A percentile compares a stretch with the other conserved stretches of the same genome.
phyloP scores from a whole-genome alignment of 2,113 vertebrate genomes.

The Mustelus asterias region DNA sequence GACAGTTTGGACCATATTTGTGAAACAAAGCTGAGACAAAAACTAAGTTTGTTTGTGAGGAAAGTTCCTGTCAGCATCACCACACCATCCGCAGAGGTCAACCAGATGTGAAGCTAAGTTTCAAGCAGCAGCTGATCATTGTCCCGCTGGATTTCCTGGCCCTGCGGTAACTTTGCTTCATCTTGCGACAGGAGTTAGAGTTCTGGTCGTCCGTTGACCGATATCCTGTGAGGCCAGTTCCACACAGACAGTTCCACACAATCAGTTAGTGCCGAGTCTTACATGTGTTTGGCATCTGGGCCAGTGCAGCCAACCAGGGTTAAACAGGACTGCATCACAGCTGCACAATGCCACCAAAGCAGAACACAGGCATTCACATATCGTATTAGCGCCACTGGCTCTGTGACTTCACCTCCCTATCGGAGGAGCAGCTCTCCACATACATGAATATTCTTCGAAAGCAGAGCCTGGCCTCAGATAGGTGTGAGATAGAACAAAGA shows the following conservation, averaged over 20 bases:
- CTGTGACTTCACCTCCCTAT: background rate
- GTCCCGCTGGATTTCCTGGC: background rate
- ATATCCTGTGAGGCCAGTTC: background rate
- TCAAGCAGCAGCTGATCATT: background rate
- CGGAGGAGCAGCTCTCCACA: background rate
- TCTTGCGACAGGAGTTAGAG: background rate
- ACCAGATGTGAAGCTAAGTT: background rate
- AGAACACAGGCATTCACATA: background rate
- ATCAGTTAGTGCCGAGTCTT: background rate
- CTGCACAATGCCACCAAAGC: background rate
- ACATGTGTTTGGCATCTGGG: background rate
- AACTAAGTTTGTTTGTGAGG: background rate
- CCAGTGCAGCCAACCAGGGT: background rate
- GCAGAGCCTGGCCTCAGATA: background rate
- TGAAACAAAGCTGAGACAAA: background rate
- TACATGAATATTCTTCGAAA: background rate
- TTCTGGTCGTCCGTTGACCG: background rate
- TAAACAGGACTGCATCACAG: no score
- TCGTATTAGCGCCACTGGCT: background rate
- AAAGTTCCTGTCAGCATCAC: background rate
- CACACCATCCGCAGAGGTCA: background rate
- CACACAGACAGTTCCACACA: no score
- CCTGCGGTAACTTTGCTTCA: background rate
- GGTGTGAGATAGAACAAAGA: no score
- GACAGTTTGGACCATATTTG: background rate